A percentile compares a stretch with the other conserved stretches of the same genome.
Evolutionary conservation across 2,888 invertebrate species (phyloP).

Genomic region (Rhopalosiphum nymphaeae): DNA sequence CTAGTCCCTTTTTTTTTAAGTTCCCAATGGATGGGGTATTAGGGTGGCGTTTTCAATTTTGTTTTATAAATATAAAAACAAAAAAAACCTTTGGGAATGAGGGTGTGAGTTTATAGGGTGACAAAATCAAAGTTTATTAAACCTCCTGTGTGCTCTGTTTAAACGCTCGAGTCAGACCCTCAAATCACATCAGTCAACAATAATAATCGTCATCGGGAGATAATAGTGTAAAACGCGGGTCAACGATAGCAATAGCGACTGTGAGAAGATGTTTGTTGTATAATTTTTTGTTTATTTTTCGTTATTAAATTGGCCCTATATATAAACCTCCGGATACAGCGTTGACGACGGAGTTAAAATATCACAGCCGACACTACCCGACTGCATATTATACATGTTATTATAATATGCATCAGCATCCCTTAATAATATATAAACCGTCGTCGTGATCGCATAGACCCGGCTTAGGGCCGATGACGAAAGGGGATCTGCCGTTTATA

Average conservation of each 20-base stretch:
- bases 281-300: neutral
- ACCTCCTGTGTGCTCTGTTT: neutral
- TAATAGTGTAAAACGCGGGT: neutral
- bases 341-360: neutral
- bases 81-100: neutral
- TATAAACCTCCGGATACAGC: neutral
- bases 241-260: neutral
- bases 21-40: neutral
- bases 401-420: neutral
- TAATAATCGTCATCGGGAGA: neutral
- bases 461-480: conserved; percentile 2
- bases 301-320: neutral
- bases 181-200: neutral
- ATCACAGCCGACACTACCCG: neutral
- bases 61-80: neutral
- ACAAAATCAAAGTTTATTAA: neutral
- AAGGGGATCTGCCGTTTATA: neutral
- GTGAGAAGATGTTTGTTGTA: neutral
- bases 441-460: conserved; percentile 4
- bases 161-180: neutral
- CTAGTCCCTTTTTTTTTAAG: neutral
- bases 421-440: neutral
- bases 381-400: neutral
- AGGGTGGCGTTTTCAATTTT: neutral
- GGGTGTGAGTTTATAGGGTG: neutral